Percentiles rank a stretch among this genome's conserved stretches.
These are phyloP conservation scores for Archips crataeganus DNA, from an alignment of 2,888 invertebrate genomes.

Conservation along the genomic window DNA sequence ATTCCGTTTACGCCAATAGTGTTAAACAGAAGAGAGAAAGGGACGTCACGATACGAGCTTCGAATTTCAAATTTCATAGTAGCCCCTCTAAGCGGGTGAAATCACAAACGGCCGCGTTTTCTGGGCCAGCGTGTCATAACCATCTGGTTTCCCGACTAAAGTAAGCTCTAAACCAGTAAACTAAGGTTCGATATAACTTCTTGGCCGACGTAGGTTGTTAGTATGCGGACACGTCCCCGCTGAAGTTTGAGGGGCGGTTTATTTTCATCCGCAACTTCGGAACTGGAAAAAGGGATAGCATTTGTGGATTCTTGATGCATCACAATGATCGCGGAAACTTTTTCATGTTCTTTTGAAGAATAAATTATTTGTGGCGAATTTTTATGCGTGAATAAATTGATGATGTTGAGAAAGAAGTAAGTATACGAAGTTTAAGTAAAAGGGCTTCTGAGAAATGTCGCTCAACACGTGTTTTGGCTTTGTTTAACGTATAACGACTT, in stretches of 20 bases:
- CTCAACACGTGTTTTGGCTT: neutral
- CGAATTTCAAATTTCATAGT: no score
- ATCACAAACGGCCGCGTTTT: constrained; percentile 48
- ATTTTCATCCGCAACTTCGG: constrained; percentile 35
- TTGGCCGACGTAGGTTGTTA: neutral
- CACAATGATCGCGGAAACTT: constrained; percentile 36
- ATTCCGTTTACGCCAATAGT: no score
- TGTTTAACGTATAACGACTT: neutral
- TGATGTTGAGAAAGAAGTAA: neutral
- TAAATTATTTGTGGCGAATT: constrained; percentile 17
- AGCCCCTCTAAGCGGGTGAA: constrained; percentile 30
- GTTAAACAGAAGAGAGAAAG: no score
- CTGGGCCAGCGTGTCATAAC: constrained; percentile 48
- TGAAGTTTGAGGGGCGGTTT: constrained; percentile 43
- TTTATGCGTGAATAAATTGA: constrained; percentile 5
- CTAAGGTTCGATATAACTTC: constrained; percentile 11
- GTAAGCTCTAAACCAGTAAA: neutral
- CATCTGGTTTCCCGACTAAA: neutral
- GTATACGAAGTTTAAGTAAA: neutral
- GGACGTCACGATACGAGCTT: no score
- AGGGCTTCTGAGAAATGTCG: neutral
- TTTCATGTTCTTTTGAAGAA: constrained; percentile 25
- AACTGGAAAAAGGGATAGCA: constrained; percentile 18
- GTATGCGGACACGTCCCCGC: constrained; percentile 19
- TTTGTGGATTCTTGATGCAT: constrained; percentile 32